Percentiles rank a stretch among this genome's conserved stretches.
phyloP scores from a whole-genome alignment of 53 echinoderm and acorn worm species.

The Glandiceps talaboti region DNA sequence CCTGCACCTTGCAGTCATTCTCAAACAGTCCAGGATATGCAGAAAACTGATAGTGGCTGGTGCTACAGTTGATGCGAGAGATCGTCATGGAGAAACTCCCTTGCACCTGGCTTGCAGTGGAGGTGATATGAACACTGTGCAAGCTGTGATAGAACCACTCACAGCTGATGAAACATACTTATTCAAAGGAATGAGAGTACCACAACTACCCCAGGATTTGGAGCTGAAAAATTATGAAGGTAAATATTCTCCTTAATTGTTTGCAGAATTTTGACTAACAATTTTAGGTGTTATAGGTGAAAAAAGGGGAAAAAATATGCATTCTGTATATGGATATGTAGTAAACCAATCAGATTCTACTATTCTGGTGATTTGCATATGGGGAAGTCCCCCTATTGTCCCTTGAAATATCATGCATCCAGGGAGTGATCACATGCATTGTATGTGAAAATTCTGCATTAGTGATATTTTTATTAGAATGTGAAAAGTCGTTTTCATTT shows the following conservation, averaged over 20 bases:
- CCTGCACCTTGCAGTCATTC: constrained; percentile 57
- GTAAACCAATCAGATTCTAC: constrained; percentile 21
- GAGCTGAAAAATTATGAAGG: constrained; percentile 94
- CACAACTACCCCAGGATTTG: constrained; percentile 49
- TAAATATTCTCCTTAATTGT: too few species aligned
- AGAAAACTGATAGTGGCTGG: constrained; percentile 63
- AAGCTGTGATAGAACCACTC: constrained; percentile 35
- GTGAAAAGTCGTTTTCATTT: too few species aligned
- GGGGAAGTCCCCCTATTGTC: constrained; percentile 43
- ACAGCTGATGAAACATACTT: constrained; percentile 27
- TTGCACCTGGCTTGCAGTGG: constrained; percentile 74
- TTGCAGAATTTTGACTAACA: too few species aligned
- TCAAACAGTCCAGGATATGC: constrained; percentile 38
- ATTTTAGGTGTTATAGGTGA: too few species aligned
- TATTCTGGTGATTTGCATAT: constrained; percentile 32
- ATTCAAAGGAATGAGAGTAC: constrained; percentile 16
- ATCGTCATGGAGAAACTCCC: constrained; percentile 66
- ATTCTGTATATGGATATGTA: constrained; percentile 10
- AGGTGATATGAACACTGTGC: constrained; percentile 32
- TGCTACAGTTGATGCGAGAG: constrained; percentile 44
- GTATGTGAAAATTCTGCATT: too few species aligned
- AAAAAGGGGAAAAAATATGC: too few species aligned
- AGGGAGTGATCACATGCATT: too few species aligned
- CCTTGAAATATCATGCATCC: not conserved
- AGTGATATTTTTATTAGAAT: too few species aligned